Evolutionary conservation across 64 coral and sea anemone species (phyloP), one percentile per base, ranked within the genome.

Genomic region (Trachythela sp.): DNA sequence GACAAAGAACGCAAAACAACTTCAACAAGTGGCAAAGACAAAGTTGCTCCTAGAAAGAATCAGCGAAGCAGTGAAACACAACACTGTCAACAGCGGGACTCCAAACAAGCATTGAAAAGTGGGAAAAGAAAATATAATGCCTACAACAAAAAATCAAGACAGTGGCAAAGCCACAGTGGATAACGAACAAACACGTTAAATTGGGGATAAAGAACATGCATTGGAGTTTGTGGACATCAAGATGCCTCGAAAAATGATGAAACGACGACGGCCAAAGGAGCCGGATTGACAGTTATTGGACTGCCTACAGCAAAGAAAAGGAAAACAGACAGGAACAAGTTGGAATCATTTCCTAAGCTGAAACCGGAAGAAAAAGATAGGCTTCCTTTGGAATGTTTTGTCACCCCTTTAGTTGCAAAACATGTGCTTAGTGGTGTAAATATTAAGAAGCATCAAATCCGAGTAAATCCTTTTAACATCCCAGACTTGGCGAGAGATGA

Each of bases 321-420:
- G 4, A 80, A 80, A 80, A 40, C 14, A 10, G 75, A 80, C 75
- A 80, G 37, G 8, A 37, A 10, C 2, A 22, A 22, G 31, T 40
- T 40, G 14, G 37, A 13, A 37, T 30, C 34, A 22, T 80, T 80
- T 80, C 6, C 75, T 35, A 80, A 80, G 34, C 20, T 80, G 15
- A 40, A 3, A 10, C 32, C 75, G 34, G 34, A 80, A 10, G 56
- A 64, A 64, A 80, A 80, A 29, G 31, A 80, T 40, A 80, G 34
- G 34, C 31, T 80, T 18, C 75, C 34, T 40, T 40, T 80, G 75
- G 75, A 80, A 40, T 80, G 75, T 40, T 80, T 80, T 80, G 75
- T 40, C 33, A 80, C 27, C 30, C 75, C 75, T 80, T 2, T 80
- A 36, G 34, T 35, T 80, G 75, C 32, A 40, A 80, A 80, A 80